Percentiles rank a stretch among this genome's conserved stretches.
Conservation (phyloP, 2,797 vertebrate species). For the Acropternis orthonyx region DNA sequence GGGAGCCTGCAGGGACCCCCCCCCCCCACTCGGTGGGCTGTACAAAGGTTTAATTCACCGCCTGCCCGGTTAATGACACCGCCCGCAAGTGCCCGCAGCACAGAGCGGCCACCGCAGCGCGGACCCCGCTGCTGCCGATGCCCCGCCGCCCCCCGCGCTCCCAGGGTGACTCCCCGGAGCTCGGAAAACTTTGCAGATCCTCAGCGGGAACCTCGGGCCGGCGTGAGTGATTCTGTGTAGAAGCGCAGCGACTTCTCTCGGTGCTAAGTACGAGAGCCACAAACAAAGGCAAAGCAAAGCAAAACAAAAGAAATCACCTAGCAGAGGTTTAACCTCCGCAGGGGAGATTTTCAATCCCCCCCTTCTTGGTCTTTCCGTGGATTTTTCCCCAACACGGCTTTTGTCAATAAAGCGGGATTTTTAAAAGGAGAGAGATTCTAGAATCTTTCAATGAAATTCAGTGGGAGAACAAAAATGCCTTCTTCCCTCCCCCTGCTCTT, state of each 20-base stretch:
- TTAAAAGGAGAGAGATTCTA: neutral
- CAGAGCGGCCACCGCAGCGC: neutral
- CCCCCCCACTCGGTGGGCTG: conserved; percentile 19
- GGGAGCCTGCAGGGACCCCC: conserved; percentile 4
- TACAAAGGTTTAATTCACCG: conserved; percentile 34
- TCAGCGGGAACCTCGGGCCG: neutral
- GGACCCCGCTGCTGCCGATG: neutral
- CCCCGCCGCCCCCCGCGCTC: neutral
- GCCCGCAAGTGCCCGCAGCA: too few relatives aligned
- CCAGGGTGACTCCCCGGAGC: neutral
- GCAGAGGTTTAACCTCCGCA: neutral
- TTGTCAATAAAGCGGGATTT: neutral
- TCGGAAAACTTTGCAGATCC: conserved; percentile 6
- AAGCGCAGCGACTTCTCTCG: conserved; percentile 6
- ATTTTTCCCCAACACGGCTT: neutral
- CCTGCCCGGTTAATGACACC: conserved; percentile 52
- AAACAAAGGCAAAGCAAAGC: neutral
- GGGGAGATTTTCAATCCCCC: neutral
- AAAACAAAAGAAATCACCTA: conserved; percentile 23
- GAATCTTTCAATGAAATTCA: neutral
- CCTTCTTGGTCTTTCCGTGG: neutral
- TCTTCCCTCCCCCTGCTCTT: neutral
- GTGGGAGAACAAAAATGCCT: neutral
- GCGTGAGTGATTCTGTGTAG: neutral
- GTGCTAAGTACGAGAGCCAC: neutral